Conservation (phyloP, 1,140 invertebrate species). For the Meloidogyne hapla region DNA sequence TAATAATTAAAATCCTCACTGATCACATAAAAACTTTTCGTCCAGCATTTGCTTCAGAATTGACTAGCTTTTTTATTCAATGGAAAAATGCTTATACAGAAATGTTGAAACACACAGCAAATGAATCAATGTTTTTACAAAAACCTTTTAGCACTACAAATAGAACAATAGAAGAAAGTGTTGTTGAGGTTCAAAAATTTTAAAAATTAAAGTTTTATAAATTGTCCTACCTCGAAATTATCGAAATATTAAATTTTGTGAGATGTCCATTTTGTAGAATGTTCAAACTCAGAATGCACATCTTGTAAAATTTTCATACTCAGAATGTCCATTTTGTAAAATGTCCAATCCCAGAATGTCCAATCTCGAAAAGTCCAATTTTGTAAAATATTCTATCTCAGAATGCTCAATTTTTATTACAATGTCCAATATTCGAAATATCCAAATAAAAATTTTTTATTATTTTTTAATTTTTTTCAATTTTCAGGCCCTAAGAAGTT, state of each 20-base stretch:
- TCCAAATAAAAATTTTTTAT: conserved; percentile 5
- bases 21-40: conserved; percentile 45
- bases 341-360: too few relatives aligned
- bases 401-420: too few relatives aligned
- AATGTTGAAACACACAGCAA: conserved; percentile 31
- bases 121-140: conserved; percentile 37
- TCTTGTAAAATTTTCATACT: too few relatives aligned
- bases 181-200: conserved; percentile 33
- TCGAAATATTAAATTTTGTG: too few relatives aligned
- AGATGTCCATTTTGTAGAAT: too few relatives aligned
- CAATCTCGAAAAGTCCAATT: too few relatives aligned
- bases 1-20: conserved; percentile 45
- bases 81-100: conserved; percentile 41
- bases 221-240: too few relatives aligned
- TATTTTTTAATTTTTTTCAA: background rate
- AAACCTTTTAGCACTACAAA: conserved; percentile 15
- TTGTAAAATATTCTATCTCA: too few relatives aligned
- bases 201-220: too few relatives aligned
- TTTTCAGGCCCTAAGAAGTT: conserved; percentile 15
- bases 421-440: too few relatives aligned
- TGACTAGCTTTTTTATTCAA: conserved; percentile 35
- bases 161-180: conserved; percentile 37
- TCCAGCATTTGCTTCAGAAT: conserved; percentile 31
- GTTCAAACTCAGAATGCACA: too few relatives aligned
- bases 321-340: too few relatives aligned